Conservation (phyloP, 2,113 vertebrate species). For the Aphyosemion australe region DNA sequence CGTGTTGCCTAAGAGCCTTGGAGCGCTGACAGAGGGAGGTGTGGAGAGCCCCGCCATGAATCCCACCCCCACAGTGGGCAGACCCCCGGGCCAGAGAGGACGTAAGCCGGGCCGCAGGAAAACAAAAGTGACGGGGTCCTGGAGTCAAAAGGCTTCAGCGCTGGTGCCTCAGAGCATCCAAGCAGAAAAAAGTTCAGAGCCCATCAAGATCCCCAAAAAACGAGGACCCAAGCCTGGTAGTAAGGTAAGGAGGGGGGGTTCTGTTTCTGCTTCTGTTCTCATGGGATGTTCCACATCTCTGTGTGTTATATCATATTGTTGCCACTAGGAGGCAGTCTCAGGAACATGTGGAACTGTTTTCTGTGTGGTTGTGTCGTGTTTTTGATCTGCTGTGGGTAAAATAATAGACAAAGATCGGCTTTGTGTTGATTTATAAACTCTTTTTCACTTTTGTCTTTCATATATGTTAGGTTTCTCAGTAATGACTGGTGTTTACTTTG, state of each 20-base stretch:
- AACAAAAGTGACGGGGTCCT: constrained; percentile 82
- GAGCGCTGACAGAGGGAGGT: constrained; percentile 83
- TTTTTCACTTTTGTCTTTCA: not conserved
- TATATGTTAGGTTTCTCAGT: not conserved
- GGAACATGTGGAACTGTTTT: no score
- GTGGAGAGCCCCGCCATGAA: constrained; percentile 86
- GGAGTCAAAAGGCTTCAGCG: constrained; percentile 79
- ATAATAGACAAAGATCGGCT: no score
- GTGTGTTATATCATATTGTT: not conserved
- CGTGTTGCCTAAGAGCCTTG: constrained; percentile 90
- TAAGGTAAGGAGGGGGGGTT: constrained; percentile 81
- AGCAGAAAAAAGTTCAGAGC: constrained; percentile 84
- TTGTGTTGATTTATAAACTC: no score
- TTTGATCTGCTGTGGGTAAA: no score
- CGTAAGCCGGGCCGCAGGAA: constrained; percentile 94
- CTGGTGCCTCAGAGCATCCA: constrained; percentile 67
- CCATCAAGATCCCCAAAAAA: constrained; percentile 96
- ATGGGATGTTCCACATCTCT: no score
- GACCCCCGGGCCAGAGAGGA: constrained; percentile 86
- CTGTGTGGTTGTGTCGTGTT: no score
- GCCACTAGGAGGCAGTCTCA: not conserved
- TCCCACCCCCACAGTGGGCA: constrained; percentile 82
- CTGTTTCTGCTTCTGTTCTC: not conserved
- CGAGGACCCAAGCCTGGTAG: constrained; percentile 97
- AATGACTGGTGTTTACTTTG: not conserved